Evolutionary conservation across 2,888 invertebrate genomes (phyloP).

Genomic region (Clusia tigrina): DNA sequence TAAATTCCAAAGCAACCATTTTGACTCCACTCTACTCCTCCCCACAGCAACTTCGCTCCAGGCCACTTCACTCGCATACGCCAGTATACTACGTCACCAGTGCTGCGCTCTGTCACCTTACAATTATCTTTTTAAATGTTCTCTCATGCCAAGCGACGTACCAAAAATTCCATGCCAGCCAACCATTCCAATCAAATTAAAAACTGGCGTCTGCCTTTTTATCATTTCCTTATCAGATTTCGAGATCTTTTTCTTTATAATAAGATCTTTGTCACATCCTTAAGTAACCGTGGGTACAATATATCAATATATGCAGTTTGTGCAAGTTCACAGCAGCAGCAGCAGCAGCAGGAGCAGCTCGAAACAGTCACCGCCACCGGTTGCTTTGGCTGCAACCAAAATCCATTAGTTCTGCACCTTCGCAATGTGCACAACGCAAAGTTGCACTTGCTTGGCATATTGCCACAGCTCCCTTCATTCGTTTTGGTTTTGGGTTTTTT

Average conservation of each 20-base stretch:
- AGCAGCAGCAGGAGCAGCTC: not conserved
- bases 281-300: constrained; percentile 63
- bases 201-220: constrained; percentile 64
- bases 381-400: constrained; percentile 40
- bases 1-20: too few species aligned
- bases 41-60: not conserved
- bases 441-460: constrained; percentile 41
- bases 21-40: too few species aligned
- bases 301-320: constrained; percentile 51
- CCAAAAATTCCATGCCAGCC: constrained; percentile 47
- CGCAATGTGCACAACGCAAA: constrained; percentile 40
- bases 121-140: too few species aligned
- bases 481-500: constrained; percentile 21
- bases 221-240: constrained; percentile 64
- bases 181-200: constrained; percentile 64
- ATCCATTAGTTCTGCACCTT: constrained; percentile 59
- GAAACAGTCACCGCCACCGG: too few species aligned
- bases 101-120: too few species aligned
- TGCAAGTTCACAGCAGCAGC: not conserved
- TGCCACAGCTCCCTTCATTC: constrained; percentile 18
- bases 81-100: too few species aligned
- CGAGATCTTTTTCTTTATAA: constrained; percentile 60
- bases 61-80: not conserved
- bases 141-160: not conserved
- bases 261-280: constrained; percentile 62